Percentiles rank a stretch among this genome's conserved stretches.
phyloP scores from a whole-genome alignment of 2,113 vertebrate genomes.

The Tretioscincus oriximinensis region DNA sequence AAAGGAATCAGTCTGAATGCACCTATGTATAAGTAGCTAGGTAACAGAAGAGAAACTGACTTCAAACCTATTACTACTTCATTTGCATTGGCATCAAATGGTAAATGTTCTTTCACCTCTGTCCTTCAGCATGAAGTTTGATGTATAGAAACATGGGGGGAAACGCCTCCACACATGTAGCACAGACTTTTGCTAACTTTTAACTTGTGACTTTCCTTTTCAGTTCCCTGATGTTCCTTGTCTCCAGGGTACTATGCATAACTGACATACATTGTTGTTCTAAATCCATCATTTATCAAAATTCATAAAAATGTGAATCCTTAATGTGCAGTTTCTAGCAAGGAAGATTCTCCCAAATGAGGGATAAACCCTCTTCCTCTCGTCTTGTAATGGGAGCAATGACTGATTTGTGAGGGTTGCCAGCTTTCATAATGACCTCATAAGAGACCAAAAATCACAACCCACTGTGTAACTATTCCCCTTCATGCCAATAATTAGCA shows the following conservation, averaged over 20 bases:
- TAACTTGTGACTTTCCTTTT: slow-evolving; percentile 28
- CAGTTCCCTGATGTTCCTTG: background rate
- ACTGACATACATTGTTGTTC: background rate
- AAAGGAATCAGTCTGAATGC: too few relatives aligned
- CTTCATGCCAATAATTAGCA: slow-evolving; percentile 50
- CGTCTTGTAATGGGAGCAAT: background rate
- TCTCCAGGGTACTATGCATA: background rate
- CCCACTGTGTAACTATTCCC: slow-evolving; percentile 3
- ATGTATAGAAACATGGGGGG: background rate
- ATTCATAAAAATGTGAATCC: background rate
- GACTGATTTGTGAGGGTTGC: slow-evolving; percentile 20
- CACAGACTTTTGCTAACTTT: slow-evolving; percentile 9
- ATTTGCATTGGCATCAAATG: slow-evolving; percentile 11
- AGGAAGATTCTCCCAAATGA: slow-evolving; percentile 18
- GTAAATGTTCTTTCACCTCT: slow-evolving; percentile 19
- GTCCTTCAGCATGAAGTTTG: background rate
- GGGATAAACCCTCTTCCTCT: background rate
- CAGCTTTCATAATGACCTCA: slow-evolving; percentile 45
- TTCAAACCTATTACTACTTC: background rate
- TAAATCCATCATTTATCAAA: slow-evolving; percentile 17
- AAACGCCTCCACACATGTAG: background rate
- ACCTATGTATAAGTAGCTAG: too few relatives aligned
- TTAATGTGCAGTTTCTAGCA: background rate
- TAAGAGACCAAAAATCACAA: slow-evolving; percentile 34
- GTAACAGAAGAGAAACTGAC: too few relatives aligned